Conservation (phyloP, 2,113 vertebrate genomes). For the Phainopepla nitens region DNA sequence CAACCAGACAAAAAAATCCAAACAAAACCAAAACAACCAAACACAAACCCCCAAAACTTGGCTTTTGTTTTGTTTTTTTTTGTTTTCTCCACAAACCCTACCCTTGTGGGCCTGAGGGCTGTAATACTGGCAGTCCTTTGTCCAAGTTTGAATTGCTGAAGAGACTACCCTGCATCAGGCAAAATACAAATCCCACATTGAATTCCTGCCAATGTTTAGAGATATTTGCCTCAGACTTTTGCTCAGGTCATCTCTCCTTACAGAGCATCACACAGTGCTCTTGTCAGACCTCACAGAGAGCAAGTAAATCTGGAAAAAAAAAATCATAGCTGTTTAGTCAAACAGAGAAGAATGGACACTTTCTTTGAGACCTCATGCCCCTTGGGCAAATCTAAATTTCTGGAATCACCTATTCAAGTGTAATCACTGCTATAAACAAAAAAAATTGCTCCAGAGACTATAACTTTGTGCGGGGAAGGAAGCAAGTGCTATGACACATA, state of each 20-base stretch:
- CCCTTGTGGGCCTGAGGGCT: background rate
- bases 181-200: background rate
- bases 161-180: background rate
- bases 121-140: background rate
- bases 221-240: background rate
- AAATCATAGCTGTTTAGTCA: background rate
- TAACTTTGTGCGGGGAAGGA: background rate
- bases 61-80: background rate
- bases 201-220: background rate
- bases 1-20: background rate
- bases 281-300: slow-evolving; percentile 19
- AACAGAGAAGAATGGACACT: background rate
- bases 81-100: background rate
- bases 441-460: background rate
- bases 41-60: background rate
- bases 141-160: background rate
- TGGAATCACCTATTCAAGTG: background rate
- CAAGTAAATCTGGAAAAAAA: background rate
- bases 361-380: background rate
- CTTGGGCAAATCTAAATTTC: background rate
- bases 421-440: background rate
- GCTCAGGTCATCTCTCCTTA: background rate
- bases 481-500: background rate
- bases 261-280: background rate
- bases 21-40: background rate